A percentile compares a stretch with the other conserved stretches of the same genome.
Evolutionary conservation across 1,140 invertebrate genomes (phyloP).

Genomic region (Drosophila simulans): DNA sequence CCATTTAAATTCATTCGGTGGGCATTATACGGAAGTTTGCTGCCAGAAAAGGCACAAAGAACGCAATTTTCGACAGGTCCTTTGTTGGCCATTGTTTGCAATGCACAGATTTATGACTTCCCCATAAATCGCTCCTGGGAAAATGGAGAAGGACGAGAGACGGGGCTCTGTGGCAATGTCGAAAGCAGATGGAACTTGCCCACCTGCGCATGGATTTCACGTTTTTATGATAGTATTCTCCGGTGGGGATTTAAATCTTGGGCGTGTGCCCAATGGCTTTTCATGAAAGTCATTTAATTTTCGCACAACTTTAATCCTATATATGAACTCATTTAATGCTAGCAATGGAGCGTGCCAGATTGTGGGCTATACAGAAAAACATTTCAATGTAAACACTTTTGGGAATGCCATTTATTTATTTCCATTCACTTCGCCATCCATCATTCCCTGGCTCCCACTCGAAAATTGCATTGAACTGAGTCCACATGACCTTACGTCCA

Average conservation of each 20-base stretch:
- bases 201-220: conserved; percentile 32
- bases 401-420: conserved; percentile 31
- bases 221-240: conserved; percentile 46
- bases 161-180: background rate
- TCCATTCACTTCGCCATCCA: conserved; percentile 14
- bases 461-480: conserved; percentile 20
- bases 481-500: conserved; percentile 35
- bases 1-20: conserved; percentile 58
- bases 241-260: conserved; percentile 24
- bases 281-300: conserved; percentile 15
- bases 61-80: conserved; percentile 21
- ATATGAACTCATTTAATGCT: conserved; percentile 13
- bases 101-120: conserved; percentile 60
- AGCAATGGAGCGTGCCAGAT: conserved; percentile 19
- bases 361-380: conserved; percentile 7
- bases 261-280: conserved; percentile 13
- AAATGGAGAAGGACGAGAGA: background rate
- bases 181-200: conserved; percentile 13
- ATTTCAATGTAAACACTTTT: conserved; percentile 29
- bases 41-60: conserved; percentile 55
- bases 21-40: conserved; percentile 70
- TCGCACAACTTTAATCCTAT: conserved; percentile 15
- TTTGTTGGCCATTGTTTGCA: conserved; percentile 26
- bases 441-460: conserved; percentile 12
- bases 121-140: conserved; percentile 43